Base-by-base conservation (phyloP, 2,797 vertebrate species). In the Syngnathus acus region DNA sequence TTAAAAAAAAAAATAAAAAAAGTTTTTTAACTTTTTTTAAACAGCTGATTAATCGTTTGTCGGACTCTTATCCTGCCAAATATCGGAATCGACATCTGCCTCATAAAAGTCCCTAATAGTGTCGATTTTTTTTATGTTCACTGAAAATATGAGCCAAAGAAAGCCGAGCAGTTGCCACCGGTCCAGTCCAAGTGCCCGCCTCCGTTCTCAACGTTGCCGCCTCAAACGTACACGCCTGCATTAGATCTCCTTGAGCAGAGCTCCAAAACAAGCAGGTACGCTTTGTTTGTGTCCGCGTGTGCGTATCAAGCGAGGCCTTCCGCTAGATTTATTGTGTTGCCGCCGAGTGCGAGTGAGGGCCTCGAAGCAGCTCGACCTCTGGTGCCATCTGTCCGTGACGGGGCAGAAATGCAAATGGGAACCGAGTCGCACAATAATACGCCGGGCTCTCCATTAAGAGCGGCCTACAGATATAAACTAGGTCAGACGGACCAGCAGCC, bases 301-400 rank as follows among this genome's bases (percentile, higher is more conserved):
- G 58, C 65, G 26, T 7, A 48, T 65, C 64, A 37, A 58, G 21
- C 47, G 37, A 64, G 16, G 16, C 47, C 3, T 16, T 48, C 17
- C 13, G 17, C 14, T 51, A 21, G 50, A 51, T 51, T 51, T 21
- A 51, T 51, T 9, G 17, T 21, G 50, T n/a, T 21, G 19, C 17
- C 10, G 3, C 23, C 53, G 64, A 68, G 70, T 62, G 62, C 70
- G 48, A 55, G 26, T n/a, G 23, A 68, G 53, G 66, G 71, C 65
- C 71, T 72, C 65, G 19, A 57, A 71, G 77, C 77, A 78, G 69
- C 79, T 78, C 85, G 71, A 89, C 85, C 88, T 92, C 78, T 92
- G 86, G 87, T 91, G 88, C 89, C 89, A 90, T 90, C 89, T 92
- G 87, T 82, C 87, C 89, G 89, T 89, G 87, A 89, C 81, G 76